A percentile compares a stretch with the other conserved stretches of the same genome.
Evolutionary conservation across 2,888 invertebrate species (phyloP).

Genomic region (Gonocerus acuteangulatus): DNA sequence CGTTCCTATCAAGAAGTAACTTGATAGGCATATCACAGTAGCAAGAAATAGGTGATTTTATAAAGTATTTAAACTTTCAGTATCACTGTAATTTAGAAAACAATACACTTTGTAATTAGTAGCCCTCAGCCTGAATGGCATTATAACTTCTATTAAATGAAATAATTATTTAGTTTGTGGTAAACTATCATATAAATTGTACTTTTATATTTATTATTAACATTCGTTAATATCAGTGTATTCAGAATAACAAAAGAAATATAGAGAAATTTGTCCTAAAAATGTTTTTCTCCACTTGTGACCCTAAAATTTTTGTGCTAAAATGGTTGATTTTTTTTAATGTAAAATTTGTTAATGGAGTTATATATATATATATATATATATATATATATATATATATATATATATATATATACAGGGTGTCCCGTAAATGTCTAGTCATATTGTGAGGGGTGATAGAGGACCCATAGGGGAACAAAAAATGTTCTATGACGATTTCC

Average conservation of each 20-base stretch:
- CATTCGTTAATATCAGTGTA: conserved; percentile 25
- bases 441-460: too few relatives aligned
- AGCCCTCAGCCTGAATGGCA: conserved; percentile 1
- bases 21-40: not conserved
- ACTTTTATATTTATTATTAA: conserved; percentile 26
- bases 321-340: too few relatives aligned
- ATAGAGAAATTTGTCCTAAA: conserved; percentile 22
- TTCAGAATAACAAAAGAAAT: conserved; percentile 15
- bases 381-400: too few relatives aligned
- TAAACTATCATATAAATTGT: conserved; percentile 20
- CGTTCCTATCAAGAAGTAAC: not conserved
- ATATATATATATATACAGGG: too few relatives aligned
- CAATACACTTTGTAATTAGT: conserved; percentile 13
- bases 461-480: too few relatives aligned
- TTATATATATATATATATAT: too few relatives aligned
- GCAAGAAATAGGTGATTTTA: conserved; percentile 5
- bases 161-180: conserved; percentile 18
- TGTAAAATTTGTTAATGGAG: too few relatives aligned
- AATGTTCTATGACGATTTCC: too few relatives aligned
- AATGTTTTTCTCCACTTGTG: not conserved
- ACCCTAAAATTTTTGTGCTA: too few relatives aligned
- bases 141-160: not conserved
- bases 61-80: conserved; percentile 1
- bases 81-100: conserved; percentile 15
- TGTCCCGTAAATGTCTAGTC: too few relatives aligned